phyloP scores from a whole-genome alignment of 2,888 invertebrate genomes.

The Ischnus inquisitorius region DNA sequence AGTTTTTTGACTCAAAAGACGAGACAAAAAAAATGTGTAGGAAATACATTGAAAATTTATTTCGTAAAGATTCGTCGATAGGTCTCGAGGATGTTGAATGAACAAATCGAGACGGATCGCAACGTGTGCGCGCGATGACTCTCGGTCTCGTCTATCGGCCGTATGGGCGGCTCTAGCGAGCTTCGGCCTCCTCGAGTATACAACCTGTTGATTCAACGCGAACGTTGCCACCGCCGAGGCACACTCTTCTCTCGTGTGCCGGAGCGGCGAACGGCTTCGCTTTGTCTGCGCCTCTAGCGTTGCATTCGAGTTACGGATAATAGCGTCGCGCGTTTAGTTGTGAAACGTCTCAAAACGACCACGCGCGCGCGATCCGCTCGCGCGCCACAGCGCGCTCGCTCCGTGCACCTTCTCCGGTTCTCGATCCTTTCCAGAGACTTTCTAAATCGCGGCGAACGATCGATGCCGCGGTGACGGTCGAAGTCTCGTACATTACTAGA shows the following conservation, averaged over 20 bases:
- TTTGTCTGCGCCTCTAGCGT: neutral
- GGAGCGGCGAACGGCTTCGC: conserved; percentile 7
- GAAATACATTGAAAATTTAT: too few species aligned
- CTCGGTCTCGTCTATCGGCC: conserved; percentile 36
- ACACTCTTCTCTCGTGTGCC: neutral
- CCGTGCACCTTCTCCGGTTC: conserved; percentile 60
- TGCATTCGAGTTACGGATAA: conserved; percentile 9
- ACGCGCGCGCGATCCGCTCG: neutral
- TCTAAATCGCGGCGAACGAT: conserved; percentile 64
- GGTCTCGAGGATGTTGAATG: neutral
- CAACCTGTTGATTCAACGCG: conserved; percentile 57
- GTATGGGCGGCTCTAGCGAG: conserved; percentile 1
- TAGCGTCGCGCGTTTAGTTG: conserved; percentile 48
- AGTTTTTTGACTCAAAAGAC: too few species aligned
- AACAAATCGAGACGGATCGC: neutral
- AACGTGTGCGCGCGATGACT: neutral
- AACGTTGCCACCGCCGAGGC: conserved; percentile 28
- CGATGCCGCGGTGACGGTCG: conserved; percentile 54
- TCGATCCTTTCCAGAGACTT: conserved; percentile 63
- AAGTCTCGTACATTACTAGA: neutral
- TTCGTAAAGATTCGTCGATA: neutral
- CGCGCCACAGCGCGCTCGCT: neutral
- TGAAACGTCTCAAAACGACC: conserved; percentile 56
- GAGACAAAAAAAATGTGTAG: too few species aligned
- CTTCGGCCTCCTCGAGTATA: conserved; percentile 4